Conservation (phyloP, 2,888 invertebrate genomes). For the Arenicola marina region DNA sequence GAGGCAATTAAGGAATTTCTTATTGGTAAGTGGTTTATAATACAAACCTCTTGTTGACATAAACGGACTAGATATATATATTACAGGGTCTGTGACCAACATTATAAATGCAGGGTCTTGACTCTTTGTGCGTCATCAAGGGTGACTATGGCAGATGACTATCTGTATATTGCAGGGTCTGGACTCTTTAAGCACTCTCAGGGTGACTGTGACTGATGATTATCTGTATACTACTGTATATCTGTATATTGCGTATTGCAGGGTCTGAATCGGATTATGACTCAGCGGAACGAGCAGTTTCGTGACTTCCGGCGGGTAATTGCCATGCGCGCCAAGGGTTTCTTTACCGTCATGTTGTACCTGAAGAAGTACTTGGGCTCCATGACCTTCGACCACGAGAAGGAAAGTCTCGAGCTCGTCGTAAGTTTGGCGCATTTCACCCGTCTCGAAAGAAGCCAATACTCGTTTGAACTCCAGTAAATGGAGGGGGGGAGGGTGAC, state of each 20-base stretch:
- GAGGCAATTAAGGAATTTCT: constrained; percentile 34
- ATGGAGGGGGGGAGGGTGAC: too few species aligned
- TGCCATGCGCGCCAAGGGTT: constrained; percentile 47
- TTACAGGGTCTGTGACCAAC: too few species aligned
- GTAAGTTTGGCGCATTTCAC: constrained; percentile 39
- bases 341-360: constrained; percentile 51
- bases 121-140: too few species aligned
- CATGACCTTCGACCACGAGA: constrained; percentile 56
- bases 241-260: constrained; percentile 27
- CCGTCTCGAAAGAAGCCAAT: too few species aligned
- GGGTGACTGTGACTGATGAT: too few species aligned
- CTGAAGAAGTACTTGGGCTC: constrained; percentile 56
- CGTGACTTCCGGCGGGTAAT: constrained; percentile 45
- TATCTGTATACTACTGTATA: too few species aligned
- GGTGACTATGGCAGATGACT: too few species aligned
- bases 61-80: too few species aligned
- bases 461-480: too few species aligned
- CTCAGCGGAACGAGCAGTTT: constrained; percentile 43
- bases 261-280: constrained; percentile 41
- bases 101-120: too few species aligned
- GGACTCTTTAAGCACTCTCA: too few species aligned
- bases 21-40: constrained; percentile 44
- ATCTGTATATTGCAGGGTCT: too few species aligned
- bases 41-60: not conserved
- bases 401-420: constrained; percentile 52